phyloP scores from a whole-genome alignment of 2,888 invertebrate species.

The Drosophila meridiana region DNA sequence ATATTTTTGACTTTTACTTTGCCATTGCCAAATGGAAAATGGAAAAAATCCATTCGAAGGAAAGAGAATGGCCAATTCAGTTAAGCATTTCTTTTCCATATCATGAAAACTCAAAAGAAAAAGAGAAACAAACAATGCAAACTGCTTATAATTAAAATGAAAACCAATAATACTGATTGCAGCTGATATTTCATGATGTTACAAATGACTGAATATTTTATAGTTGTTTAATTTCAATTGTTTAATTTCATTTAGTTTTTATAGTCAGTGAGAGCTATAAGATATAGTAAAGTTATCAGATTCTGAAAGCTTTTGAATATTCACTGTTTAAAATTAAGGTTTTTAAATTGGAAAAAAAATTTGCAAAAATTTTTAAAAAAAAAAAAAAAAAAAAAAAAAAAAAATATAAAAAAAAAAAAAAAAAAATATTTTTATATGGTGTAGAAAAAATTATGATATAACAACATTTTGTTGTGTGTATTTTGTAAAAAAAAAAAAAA shows the following conservation, averaged over 20 bases:
- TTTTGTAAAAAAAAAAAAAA: too few relatives aligned
- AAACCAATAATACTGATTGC: not conserved
- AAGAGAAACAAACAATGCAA: not conserved
- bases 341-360: too few relatives aligned
- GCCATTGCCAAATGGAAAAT: constrained; percentile 26
- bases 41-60: not conserved
- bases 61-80: constrained; percentile 3
- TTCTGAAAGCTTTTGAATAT: too few relatives aligned
- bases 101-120: not conserved
- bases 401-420: too few relatives aligned
- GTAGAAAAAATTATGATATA: too few relatives aligned
- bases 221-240: not conserved
- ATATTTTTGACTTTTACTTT: constrained; percentile 45
- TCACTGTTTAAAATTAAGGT: too few relatives aligned
- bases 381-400: too few relatives aligned
- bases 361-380: too few relatives aligned
- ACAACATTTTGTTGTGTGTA: too few relatives aligned
- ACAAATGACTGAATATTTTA: not conserved
- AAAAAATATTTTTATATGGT: too few relatives aligned
- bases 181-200: not conserved
- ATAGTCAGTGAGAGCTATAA: too few relatives aligned
- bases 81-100: constrained; percentile 16
- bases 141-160: not conserved
- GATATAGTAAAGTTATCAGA: too few relatives aligned
- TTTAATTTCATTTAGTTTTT: not conserved